Base-by-base conservation (phyloP, 2,797 vertebrate species). In the Acropternis orthonyx region DNA sequence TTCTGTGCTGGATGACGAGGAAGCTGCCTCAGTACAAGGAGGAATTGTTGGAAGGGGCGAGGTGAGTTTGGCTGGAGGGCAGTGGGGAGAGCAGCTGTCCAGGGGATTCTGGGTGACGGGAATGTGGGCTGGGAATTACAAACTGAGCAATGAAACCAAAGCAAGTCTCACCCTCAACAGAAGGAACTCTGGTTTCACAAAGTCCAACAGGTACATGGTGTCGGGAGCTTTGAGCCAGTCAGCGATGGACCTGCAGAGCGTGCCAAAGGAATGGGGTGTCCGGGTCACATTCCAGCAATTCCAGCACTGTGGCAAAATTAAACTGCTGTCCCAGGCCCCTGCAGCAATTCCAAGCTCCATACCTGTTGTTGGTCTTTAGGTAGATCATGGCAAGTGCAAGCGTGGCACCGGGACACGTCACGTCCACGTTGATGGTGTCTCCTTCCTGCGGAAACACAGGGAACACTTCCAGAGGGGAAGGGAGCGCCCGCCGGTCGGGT, bases 351-450 rank as follows among this genome's bases (percentile, higher is more conserved):
- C 69, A 66, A 43, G 6, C 36, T 19, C 30, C 65, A 51, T 97
- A 99, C 99, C 99, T 99, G 98, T 99, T 99, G 94, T 99, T 99
- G 83, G 99, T 99, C 98, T 99, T 99, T 41, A 99, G 97, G 97
- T 99, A 99, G 97, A 99, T 99, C 99, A 99, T 99, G 49, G 99
- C 99, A 56, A 99, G 98, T 5, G 99, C 99, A 16, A 99, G 98
- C 0, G 99, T 99, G 61, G 99, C 99, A 24, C 99, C 99, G 1
- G 99, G 99, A 97, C 99, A 99, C 5, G 99, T 99, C 84, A 99
- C 99, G 2, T 99, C 99, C 85, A 99, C 99, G 7, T 99, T 99
- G 93, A 99, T 99, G 37, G 99, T 99, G 96, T 99, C 99, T 52
- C 99, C 99, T 96, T 99, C 99, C 99, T 99, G 92, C 43, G 23